Conservation (phyloP, 2,888 invertebrate species). For the Sepioteuthis lessoniana region DNA sequence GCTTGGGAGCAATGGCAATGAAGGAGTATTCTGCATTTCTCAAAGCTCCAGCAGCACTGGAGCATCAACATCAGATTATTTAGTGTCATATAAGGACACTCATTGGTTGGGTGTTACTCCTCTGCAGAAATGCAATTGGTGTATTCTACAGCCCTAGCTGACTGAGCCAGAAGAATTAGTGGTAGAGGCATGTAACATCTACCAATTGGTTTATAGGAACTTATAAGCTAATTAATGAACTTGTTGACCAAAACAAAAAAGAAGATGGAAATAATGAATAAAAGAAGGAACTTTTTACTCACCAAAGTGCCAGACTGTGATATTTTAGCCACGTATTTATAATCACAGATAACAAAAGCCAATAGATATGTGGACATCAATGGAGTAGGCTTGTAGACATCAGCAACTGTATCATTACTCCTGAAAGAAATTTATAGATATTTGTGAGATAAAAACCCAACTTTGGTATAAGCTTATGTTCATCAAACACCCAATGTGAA, state of each 20-base stretch:
- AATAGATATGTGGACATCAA: slow-evolving; percentile 77
- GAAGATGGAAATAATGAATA: neutral
- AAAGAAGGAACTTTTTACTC: neutral
- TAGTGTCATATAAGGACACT: too few relatives aligned
- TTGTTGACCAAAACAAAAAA: neutral
- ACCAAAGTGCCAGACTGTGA: neutral
- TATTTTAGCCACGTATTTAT: slow-evolving; percentile 50
- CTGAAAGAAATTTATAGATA: neutral
- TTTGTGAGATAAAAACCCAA: too few relatives aligned
- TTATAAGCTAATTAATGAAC: neutral
- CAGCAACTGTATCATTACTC: slow-evolving; percentile 74
- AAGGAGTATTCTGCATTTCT: too few relatives aligned
- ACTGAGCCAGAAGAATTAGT: neutral
- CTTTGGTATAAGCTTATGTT: too few relatives aligned
- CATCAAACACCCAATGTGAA: too few relatives aligned
- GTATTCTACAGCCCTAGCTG: too few relatives aligned
- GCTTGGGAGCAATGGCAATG: too few relatives aligned
- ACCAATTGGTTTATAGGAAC: neutral
- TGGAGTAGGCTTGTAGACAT: slow-evolving; percentile 83
- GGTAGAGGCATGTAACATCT: neutral
- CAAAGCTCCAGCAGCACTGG: too few relatives aligned
- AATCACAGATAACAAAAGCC: slow-evolving; percentile 69
- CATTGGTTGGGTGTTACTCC: too few relatives aligned
- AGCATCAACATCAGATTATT: too few relatives aligned
- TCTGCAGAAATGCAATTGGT: neutral